Evolutionary conservation across 2,113 vertebrate species (phyloP), one percentile per base, ranked within the genome.

Genomic region (Osmerus mordax): DNA sequence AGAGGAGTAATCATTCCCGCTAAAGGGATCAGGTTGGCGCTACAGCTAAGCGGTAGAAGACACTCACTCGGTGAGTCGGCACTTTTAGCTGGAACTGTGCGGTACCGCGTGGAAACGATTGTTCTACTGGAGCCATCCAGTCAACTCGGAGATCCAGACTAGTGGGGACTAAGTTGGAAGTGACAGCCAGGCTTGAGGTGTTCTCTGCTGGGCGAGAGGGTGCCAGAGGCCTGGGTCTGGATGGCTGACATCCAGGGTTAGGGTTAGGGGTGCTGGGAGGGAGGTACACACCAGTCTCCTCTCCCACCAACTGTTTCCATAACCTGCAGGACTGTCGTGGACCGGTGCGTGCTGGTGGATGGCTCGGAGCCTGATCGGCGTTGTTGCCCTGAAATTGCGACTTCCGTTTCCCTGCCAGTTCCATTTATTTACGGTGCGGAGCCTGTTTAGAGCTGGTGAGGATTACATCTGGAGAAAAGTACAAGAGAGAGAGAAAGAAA

Each of bases 341-440:
- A 85, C 84, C 71, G 81, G 79, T 36, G 65, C 58, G 77, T 23
- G 69, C 72, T 78, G 66, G 76, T 83, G 79, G 81, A 66, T 61
- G 83, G n/a, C 73, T 73, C 76, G 74, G 77, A 83, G 79, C n/a
- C 59, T 86, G 89, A 91, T 90, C 88, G 88, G 83, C 85, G 90
- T 88, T 89, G 90, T 90, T 88, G 87, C 90, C 89, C 89, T 80
- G 81, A 87, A 90, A 36, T 7, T 87, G 83, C 83, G 83, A 88
- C 89, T 87, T 84, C 83, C 79, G 84, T 87, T 90, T 85, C 87
- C 82, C 81, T 78, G 86, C 87, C 87, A 87, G 84, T 88, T 85
- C 83, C 74, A 86, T 89, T 87, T 91, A 89, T 91, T 90, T 91
- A 91, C 89, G 82, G 86, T 89, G 85, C 86, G 80, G 79, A 78